Base-by-base conservation (phyloP, 2,113 vertebrate genomes). In the Chaetops frenatus region DNA sequence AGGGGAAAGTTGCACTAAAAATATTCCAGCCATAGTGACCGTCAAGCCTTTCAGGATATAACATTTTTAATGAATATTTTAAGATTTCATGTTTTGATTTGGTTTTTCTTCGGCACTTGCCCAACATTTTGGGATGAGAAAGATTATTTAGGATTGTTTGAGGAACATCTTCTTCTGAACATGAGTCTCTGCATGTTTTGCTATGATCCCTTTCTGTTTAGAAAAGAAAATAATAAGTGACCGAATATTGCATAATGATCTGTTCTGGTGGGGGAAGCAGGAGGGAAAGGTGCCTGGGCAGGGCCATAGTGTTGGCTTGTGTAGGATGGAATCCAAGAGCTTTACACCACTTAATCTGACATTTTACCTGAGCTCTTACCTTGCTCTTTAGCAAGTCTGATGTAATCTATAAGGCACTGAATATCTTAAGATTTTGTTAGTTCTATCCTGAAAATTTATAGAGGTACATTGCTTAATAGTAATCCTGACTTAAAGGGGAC, bases 1-100 rank as follows among this genome's bases (percentile, higher is more conserved):
- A 89, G 28, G 24, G 47, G 25, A 38, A 81, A 91, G 66, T 6
- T 29, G 35, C 74, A 80, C 54, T 78, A 69, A 74, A 92, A 48
- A 67, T 35, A 74, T 72, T 25, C 48, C 66, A 64, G 48, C 31
- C 57, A n/a, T 11, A 69, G 27, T 42, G 19, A 50, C 58, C 58
- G 50, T 54, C 86, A 85, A 89, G 29, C 16, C 27, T 94, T 81
- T 72, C 48, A 7, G 23, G 36, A 80, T 28, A 44, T 24, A 38
- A 57, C 33, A 57, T 33, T 90, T 91, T 71, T 71, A 88, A 92
- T 90, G 35, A 84, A 84, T 90, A 90, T 78, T 95, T 94, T 78
- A 66, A 67, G 24, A 66, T 50, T 61, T 56, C 35, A 24, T 58
- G 18, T 38, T 66, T 56, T 86, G 22, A 58, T 71, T 50, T 11